These are phyloP conservation scores for Lordiphosa mommai DNA, from an alignment of 1,140 invertebrate species.

Conservation along the genomic window DNA sequence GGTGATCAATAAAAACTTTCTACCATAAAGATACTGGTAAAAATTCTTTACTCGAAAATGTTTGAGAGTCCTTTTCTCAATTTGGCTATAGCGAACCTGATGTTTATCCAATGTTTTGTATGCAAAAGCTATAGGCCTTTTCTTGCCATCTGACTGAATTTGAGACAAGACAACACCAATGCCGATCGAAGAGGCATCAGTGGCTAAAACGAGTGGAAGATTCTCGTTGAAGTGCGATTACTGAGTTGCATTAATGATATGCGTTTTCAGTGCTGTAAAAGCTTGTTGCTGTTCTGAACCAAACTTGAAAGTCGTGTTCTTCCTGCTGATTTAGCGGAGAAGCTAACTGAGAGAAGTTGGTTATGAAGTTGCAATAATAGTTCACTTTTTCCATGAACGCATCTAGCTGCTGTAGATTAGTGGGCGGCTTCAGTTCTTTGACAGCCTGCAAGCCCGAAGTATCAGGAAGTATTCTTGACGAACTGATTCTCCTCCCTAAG, in stretches of 20 bases:
- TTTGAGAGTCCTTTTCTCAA: slow-evolving; percentile 1
- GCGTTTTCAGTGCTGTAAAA: background rate
- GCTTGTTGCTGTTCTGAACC: background rate
- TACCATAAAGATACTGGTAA: slow-evolving; percentile 1
- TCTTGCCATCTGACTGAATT: no score
- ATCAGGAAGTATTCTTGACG: slow-evolving; percentile 30
- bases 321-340: slow-evolving; percentile 1
- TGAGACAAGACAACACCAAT: no score
- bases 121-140: background rate
- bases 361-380: slow-evolving; percentile 4
- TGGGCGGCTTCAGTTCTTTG: slow-evolving; percentile 40
- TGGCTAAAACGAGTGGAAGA: background rate
- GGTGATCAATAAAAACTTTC: slow-evolving; percentile 11
- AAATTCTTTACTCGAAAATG: slow-evolving; percentile 1
- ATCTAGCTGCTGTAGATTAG: slow-evolving; percentile 54
- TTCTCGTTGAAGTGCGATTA: background rate
- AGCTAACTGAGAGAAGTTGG: slow-evolving; percentile 1
- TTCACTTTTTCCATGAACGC: slow-evolving; percentile 37
- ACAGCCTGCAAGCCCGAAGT: slow-evolving; percentile 27
- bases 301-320: background rate
- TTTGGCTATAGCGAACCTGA: slow-evolving; percentile 3
- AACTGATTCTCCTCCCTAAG: slow-evolving; percentile 53
- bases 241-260: background rate
- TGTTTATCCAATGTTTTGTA: background rate
- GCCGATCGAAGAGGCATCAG: background rate